These are phyloP conservation scores for Tetheella fluctuosa DNA, from an alignment of 2,888 invertebrate genomes.

Conservation along the genomic window DNA sequence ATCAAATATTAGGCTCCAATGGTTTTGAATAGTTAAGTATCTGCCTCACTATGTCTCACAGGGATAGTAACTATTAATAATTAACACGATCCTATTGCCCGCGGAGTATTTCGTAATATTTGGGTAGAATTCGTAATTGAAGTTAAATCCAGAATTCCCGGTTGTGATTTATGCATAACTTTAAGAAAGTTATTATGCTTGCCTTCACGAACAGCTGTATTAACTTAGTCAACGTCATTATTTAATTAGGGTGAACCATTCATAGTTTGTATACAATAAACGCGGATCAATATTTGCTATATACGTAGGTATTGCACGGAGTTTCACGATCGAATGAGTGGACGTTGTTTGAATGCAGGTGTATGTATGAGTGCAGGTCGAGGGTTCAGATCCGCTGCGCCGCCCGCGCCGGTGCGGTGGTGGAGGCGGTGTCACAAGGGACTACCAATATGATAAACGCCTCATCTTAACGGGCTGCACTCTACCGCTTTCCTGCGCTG, in stretches of 20 bases:
- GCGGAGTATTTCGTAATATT: neutral
- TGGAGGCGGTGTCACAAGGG: conserved; percentile 32
- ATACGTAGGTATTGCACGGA: neutral
- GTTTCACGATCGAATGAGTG: neutral
- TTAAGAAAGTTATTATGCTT: neutral
- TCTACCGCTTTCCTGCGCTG: conserved; percentile 23
- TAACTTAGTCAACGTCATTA: neutral
- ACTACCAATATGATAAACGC: conserved; percentile 53
- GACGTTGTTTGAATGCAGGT: conserved; percentile 29
- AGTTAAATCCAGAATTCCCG: neutral
- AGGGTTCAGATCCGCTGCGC: conserved; percentile 9
- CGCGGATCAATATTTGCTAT: neutral
- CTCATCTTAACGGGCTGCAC: conserved; percentile 22
- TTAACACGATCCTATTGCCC: neutral
- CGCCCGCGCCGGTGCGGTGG: too few species aligned
- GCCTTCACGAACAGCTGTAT: neutral
- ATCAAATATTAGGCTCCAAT: conserved; percentile 30
- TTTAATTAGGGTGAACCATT: neutral
- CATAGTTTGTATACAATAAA: neutral
- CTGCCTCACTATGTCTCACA: neutral
- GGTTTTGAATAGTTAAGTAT: conserved; percentile 19
- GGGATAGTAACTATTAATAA: conserved; percentile 9
- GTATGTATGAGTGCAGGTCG: conserved; percentile 14
- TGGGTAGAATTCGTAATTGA: neutral
- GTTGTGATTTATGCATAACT: neutral